Evolutionary conservation across 1,140 invertebrate genomes (phyloP).

Genomic region (Acromyrmex charruanus): DNA sequence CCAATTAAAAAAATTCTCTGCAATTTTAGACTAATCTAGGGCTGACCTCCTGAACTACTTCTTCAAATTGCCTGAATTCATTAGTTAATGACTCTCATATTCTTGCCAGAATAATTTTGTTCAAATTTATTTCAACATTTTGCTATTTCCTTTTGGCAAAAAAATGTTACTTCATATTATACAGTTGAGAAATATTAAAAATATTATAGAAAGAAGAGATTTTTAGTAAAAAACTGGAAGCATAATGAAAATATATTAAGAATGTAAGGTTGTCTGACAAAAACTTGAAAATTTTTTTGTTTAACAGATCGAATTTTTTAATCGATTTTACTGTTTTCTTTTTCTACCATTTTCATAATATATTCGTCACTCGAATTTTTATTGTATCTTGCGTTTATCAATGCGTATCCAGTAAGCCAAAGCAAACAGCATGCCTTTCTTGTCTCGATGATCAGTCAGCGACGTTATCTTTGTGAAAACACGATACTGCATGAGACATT

Average conservation of each 20-base stretch:
- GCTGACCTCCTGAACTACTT: conserved; percentile 7
- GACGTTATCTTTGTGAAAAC: background rate
- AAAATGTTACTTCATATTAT: background rate
- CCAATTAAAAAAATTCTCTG: background rate
- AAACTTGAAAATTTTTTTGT: too few relatives aligned
- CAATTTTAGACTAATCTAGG: background rate
- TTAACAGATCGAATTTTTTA: background rate
- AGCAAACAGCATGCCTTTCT: background rate
- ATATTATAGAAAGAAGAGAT: background rate
- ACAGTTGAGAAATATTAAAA: background rate
- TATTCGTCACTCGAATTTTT: background rate
- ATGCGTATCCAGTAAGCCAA: background rate
- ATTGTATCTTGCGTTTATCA: background rate
- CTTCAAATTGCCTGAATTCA: background rate
- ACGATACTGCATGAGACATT: conserved; percentile 3
- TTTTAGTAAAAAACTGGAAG: background rate
- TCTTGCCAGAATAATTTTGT: background rate
- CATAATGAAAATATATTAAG: too few relatives aligned
- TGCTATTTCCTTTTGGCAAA: background rate
- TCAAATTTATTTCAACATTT: background rate
- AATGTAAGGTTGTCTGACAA: too few relatives aligned
- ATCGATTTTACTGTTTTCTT: background rate
- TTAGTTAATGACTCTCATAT: background rate
- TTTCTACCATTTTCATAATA: background rate
- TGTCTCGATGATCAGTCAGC: background rate